A percentile compares a stretch with the other conserved stretches of the same genome.
Evolutionary conservation across 2,113 vertebrate genomes (phyloP).

Genomic region (Sceloporus tristichus): DNA sequence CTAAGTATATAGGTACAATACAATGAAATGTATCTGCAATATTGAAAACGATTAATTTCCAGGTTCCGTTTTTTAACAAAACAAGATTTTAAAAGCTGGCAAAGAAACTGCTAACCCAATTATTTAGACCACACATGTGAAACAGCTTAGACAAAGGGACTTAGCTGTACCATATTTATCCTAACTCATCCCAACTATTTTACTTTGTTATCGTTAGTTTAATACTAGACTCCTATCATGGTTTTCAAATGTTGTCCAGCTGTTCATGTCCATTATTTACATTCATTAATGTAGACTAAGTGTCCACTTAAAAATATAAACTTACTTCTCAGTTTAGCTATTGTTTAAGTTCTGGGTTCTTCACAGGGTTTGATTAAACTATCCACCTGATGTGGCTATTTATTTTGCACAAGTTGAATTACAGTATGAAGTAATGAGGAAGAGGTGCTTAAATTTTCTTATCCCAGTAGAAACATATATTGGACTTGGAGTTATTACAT

Average conservation of each 20-base stretch:
- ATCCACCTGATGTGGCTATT: slow-evolving; percentile 33
- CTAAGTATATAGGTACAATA: slow-evolving; percentile 19
- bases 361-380: slow-evolving; percentile 30
- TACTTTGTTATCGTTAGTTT: slow-evolving; percentile 20
- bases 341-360: slow-evolving; percentile 41
- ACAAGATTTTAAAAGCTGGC: not conserved
- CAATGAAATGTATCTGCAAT: slow-evolving; percentile 26
- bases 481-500: not conserved
- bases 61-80: slow-evolving; percentile 31
- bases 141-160: not conserved
- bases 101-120: slow-evolving; percentile 1
- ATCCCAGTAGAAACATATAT: not conserved
- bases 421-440: not conserved
- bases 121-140: slow-evolving; percentile 6
- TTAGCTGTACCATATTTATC: not conserved
- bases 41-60: not conserved
- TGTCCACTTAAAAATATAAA: slow-evolving; percentile 39
- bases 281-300: not conserved
- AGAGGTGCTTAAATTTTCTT: slow-evolving; percentile 8
- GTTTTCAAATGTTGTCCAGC: not conserved
- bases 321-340: slow-evolving; percentile 14
- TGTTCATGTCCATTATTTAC: slow-evolving; percentile 3
- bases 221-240: not conserved
- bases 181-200: slow-evolving; percentile 19
- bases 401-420: slow-evolving; percentile 25